Evolutionary conservation across 2,888 invertebrate genomes (phyloP).

Genomic region (Meteorus colon): DNA sequence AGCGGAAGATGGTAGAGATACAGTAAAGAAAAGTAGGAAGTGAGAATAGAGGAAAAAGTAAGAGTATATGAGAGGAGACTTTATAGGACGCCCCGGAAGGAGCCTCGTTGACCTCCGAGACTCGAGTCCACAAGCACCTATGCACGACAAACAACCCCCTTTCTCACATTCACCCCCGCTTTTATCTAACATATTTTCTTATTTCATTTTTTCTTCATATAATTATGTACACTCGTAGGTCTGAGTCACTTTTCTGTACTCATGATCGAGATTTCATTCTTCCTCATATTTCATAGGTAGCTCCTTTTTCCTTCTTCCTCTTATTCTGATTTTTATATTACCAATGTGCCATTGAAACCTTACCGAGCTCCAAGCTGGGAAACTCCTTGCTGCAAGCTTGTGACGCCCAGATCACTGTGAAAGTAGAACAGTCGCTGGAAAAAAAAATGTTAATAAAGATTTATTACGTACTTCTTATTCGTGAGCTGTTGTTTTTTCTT

Average conservation of each 20-base stretch:
- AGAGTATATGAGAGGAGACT: conserved; percentile 28
- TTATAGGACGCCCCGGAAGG: conserved; percentile 45
- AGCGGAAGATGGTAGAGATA: conserved; percentile 14
- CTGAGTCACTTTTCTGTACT: conserved; percentile 24
- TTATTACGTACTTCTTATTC: neutral
- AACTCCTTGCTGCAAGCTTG: conserved; percentile 78
- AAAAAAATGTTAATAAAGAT: conserved; percentile 36
- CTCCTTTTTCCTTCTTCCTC: neutral
- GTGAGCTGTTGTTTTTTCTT: neutral
- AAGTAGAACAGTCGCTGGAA: conserved; percentile 89
- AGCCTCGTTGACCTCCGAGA: conserved; percentile 51
- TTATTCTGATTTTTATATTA: neutral
- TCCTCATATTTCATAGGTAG: neutral
- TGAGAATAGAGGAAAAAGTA: conserved; percentile 25
- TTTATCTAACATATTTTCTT: neutral
- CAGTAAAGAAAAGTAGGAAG: conserved; percentile 16
- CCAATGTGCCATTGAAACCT: conserved; percentile 43
- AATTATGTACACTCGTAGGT: conserved; percentile 37
- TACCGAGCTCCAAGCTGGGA: conserved; percentile 80
- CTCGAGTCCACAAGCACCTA: conserved; percentile 42
- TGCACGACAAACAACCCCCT: conserved; percentile 44
- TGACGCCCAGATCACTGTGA: conserved; percentile 86
- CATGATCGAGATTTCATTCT: conserved; percentile 23
- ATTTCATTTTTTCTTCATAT: neutral
- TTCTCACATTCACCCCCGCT: conserved; percentile 19